Base-by-base conservation (phyloP, 2,113 vertebrate genomes). In the Galeopterus variegatus region DNA sequence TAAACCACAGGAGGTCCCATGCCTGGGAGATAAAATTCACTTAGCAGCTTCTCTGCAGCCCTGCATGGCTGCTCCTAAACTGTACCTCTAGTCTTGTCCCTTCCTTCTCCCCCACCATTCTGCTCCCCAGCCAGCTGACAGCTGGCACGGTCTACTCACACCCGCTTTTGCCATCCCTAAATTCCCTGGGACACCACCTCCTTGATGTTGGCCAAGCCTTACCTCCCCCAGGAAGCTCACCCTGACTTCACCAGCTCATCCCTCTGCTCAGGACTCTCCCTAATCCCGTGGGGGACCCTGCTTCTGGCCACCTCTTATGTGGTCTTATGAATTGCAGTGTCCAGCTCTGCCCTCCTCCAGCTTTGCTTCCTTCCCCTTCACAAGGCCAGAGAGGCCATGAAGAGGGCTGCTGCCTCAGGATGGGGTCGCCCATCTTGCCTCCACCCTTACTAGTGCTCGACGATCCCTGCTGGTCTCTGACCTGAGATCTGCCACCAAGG, bases 361-460 rank as follows among this genome's bases (percentile, higher is more conserved):
- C 52, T 24, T 24, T n/a, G 60, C 13, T 8, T 17, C 21, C 18
- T 54, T 23, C 23, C 28, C 45, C n/a, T 41, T 72, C 7, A 23
- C 15, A 45, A 69, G 19, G 5, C 2, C 17, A 4, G 8, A 45
- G 58, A 75, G 2, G 18, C 64, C 36, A 70, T 9, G 0, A 1
- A 48, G 21, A 48, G 64, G 64, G n/a, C 19, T n/a, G 0, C 7
- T 21, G 26, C 33, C 5, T 0, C 18, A 48, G 2, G 14, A 6
- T 23, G 33, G 41, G 7, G 7, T 21, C 31, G 4, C 60, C 69
- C 3, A 3, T 89, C 76, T 31, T 10, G 3, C 65, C 15, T 48
- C 2, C 1, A 0, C 17, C 18, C 19, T 79, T 19, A 10, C 15
- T 41, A 1, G 4, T 1, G 28, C 52, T 76, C 2, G 1, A 45